These are phyloP conservation scores for Ectemnius cavifrons DNA, from an alignment of 2,888 invertebrate genomes.

Conservation along the genomic window DNA sequence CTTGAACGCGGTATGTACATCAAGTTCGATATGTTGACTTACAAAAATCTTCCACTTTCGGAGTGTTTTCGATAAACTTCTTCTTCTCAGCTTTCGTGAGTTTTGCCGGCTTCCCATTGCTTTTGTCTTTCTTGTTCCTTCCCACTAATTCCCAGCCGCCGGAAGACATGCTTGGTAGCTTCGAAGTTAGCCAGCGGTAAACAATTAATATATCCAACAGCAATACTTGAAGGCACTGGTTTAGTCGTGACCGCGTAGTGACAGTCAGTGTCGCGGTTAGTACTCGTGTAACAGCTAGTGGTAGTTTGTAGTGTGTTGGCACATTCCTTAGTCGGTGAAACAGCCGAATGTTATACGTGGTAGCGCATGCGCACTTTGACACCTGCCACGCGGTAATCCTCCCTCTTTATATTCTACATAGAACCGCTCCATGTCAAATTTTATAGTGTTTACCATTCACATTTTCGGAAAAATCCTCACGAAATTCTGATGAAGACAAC, in stretches of 20 bases:
- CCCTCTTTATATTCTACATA: too few relatives aligned
- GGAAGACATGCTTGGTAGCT: conserved; percentile 65
- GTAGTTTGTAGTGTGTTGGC: too few relatives aligned
- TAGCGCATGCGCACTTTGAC: conserved; percentile 54
- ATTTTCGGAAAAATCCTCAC: too few relatives aligned
- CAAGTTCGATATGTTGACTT: conserved; percentile 75
- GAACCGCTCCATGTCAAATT: too few relatives aligned
- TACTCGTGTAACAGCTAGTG: conserved; percentile 35
- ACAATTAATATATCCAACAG: conserved; percentile 37
- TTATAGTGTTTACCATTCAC: too few relatives aligned
- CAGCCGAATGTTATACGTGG: conserved; percentile 53
- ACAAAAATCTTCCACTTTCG: conserved; percentile 88
- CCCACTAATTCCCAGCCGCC: conserved; percentile 77
- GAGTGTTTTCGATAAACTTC: conserved; percentile 82
- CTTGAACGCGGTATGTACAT: too few relatives aligned
- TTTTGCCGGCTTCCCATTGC: conserved; percentile 79
- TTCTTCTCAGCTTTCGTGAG: conserved; percentile 81
- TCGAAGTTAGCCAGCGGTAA: conserved; percentile 29
- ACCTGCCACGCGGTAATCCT: conserved; percentile 53
- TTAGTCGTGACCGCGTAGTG: too few relatives aligned
- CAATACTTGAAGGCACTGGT: conserved; percentile 52
- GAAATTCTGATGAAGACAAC: too few relatives aligned
- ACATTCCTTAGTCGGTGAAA: too few relatives aligned
- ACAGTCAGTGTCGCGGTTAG: conserved; percentile 43
- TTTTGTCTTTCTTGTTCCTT: conserved; percentile 83